A percentile compares a stretch with the other conserved stretches of the same genome.
These are phyloP conservation scores for Callithrix jacchus DNA, from an alignment of 2,113 vertebrate genomes.

Conservation along the genomic window DNA sequence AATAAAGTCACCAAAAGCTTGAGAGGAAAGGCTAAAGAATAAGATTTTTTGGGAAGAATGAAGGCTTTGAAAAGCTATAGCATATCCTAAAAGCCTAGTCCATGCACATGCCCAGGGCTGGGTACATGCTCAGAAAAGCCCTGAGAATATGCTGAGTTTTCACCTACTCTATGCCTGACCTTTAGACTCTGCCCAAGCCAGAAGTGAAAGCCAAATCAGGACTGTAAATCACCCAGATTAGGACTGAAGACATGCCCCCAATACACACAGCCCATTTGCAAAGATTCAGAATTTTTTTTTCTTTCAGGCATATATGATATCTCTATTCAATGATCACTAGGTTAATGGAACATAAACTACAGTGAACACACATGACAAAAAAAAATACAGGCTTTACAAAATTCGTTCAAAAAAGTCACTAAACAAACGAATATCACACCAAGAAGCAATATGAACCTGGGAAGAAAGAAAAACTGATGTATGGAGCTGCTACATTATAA, in stretches of 20 bases:
- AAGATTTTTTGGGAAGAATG: not conserved
- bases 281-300: not conserved
- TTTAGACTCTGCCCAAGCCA: too few species aligned
- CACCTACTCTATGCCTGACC: not conserved
- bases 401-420: not conserved
- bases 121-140: fast-evolving
- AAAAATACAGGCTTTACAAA: not conserved
- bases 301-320: not conserved
- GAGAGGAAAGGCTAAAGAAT: not conserved
- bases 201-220: not conserved
- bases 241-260: not conserved
- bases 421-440: not conserved
- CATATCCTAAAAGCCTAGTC: too few species aligned
- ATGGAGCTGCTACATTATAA: too few species aligned
- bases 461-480: not conserved
- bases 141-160: fast-evolving
- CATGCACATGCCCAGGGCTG: too few species aligned
- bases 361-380: not conserved
- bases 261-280: not conserved
- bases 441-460: not conserved
- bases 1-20: not conserved
- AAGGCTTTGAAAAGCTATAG: not conserved
- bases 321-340: not conserved
- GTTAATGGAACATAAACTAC: too few species aligned
- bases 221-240: too few species aligned